These are phyloP conservation scores for Lacerta bilineata DNA, from an alignment of 2,797 vertebrate species.

Conservation along the genomic window DNA sequence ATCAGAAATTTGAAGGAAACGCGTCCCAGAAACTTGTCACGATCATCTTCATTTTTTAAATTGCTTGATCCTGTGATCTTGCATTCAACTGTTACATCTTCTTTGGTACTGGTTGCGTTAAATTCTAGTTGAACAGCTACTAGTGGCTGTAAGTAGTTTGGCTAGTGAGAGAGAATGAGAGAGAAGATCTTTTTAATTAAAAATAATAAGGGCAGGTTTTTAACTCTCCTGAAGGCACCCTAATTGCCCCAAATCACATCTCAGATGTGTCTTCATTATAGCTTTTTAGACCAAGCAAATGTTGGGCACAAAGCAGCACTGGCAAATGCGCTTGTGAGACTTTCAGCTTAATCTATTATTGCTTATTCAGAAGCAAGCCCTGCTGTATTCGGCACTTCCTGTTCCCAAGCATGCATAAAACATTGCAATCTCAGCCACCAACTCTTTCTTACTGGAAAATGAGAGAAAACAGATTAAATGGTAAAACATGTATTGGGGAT, in stretches of 20 bases:
- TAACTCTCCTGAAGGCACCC: constrained; percentile 28
- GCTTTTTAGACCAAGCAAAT: too few species aligned
- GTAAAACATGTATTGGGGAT: too few species aligned
- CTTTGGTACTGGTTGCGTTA: constrained; percentile 75
- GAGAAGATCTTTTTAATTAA: constrained; percentile 49
- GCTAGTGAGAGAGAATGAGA: constrained; percentile 78
- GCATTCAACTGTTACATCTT: constrained; percentile 87
- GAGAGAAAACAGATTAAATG: neutral
- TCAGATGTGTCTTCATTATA: neutral
- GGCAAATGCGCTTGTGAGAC: neutral
- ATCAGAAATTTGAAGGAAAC: constrained; percentile 88
- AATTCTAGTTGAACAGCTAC: constrained; percentile 90
- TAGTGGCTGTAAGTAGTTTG: constrained; percentile 90
- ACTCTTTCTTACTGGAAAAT: neutral
- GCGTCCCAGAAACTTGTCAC: constrained; percentile 94
- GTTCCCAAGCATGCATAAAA: neutral
- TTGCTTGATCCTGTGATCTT: constrained; percentile 86
- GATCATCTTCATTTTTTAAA: constrained; percentile 87
- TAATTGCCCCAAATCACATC: neutral
- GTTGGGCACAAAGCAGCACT: neutral
- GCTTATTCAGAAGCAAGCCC: neutral
- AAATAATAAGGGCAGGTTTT: constrained; percentile 23
- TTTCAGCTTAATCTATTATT: neutral
- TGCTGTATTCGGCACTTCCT: neutral
- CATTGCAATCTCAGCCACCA: neutral